Base-by-base conservation (phyloP, 2,888 invertebrate genomes). In the Omphaloscelis lunosa region DNA sequence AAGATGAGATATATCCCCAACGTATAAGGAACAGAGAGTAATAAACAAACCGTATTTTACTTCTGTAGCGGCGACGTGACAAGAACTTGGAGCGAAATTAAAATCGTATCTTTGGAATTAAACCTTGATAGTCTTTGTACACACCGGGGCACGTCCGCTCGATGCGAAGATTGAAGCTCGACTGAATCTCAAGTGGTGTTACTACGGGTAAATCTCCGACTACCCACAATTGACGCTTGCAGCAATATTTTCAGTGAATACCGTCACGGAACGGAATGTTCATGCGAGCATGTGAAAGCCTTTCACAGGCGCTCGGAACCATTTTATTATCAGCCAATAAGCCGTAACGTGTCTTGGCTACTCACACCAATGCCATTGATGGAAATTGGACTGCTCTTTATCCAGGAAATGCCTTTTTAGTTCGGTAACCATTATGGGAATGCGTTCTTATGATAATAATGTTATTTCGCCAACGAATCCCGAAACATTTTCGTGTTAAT, bases 271-370 rank as follows among this genome's bases (percentile, higher is more conserved):
- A 74, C 77, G 83, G 88, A 88, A 81, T 89, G 88, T 82, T 84
- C 92, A 90, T 92, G 92, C 82, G 84, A 89, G 91, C 89, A 92
- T 91, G 92, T 88, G 75, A 84, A 84, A 82, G 90, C 90, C 90
- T 91, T 94, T 92, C 88, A 89, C 39, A 82, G 83, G 79, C 82
- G 87, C 85, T 83, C 77, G 83, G 85, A 88, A 82, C 86, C 83
- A 86, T 91, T 93, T 92, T 93, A 95, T 94, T 93, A 90, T 89
- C 90, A 89, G 89, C 91, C 91, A 93, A 93, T 93, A 91, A 90
- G 85, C 83, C 84, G 82, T 83, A 73, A 86, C 88, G 86, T 88
- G 82, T 82, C 87, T 73, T 69, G 58, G 84, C 89, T 77, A 80
- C 80, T 76, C 75, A 77, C 79, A 68, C 74, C 76, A 67, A 72